Percentiles rank a stretch among this genome's conserved stretches.
Evolutionary conservation across 2,797 vertebrate species (phyloP).

Genomic region (Tauraco hartlaubi): DNA sequence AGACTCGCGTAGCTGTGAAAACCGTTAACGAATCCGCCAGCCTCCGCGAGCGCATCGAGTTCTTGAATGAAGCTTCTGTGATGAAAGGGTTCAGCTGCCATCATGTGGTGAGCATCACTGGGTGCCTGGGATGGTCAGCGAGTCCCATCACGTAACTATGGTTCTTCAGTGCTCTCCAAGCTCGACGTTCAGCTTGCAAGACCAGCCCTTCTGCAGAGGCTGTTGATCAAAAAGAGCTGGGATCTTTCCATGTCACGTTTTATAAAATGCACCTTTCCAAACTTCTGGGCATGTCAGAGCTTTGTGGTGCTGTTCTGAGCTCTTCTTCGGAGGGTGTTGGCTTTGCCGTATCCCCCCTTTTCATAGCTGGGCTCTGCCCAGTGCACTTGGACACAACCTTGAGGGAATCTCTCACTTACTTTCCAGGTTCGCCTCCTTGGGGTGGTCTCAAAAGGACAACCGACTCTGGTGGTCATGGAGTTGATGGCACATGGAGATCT

Average conservation of each 20-base stretch:
- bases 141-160: background rate
- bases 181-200: background rate
- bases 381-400: background rate
- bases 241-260: rapidly evolving
- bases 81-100: constrained; percentile 99
- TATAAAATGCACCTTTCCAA: rapidly evolving
- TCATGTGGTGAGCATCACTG: constrained; percentile 89
- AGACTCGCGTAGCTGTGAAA: constrained; percentile 93
- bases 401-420: background rate
- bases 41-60: constrained; percentile 96
- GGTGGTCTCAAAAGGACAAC: constrained; percentile 97
- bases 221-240: background rate
- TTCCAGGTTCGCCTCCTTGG: constrained; percentile 93
- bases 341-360: background rate
- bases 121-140: background rate
- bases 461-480: constrained; percentile 97
- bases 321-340: too few relatives aligned
- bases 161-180: background rate
- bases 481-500: constrained; percentile 96
- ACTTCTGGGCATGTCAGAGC: background rate
- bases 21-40: constrained; percentile 96
- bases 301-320: background rate
- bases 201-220: background rate
- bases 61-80: constrained; percentile 97
- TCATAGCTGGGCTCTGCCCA: background rate